Evolutionary conservation across 53 echinoderm and acorn worm genomes (phyloP).

Genomic region (Holothuria leucospilota): DNA sequence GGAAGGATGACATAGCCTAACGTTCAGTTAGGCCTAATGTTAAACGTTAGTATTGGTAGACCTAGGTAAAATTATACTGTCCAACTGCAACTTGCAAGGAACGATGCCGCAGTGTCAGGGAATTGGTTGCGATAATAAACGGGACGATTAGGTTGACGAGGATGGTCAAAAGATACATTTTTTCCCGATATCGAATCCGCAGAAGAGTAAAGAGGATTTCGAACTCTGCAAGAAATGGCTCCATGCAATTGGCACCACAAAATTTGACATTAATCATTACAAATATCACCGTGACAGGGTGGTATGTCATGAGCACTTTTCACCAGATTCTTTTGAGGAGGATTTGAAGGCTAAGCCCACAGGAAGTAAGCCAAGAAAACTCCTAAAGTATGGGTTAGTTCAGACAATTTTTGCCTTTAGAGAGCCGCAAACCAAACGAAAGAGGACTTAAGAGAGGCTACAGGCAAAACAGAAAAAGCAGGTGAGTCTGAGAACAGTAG

Average conservation of each 20-base stretch:
- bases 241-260: conserved; percentile 1
- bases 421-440: no score
- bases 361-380: neutral
- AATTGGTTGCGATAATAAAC: no score
- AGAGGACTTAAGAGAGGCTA: no score
- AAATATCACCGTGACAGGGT: neutral
- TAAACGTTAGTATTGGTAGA: no score
- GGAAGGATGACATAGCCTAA: no score
- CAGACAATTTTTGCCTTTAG: neutral
- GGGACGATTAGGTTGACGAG: no score
- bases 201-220: conserved; percentile 14
- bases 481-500: no score
- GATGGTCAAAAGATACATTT: neutral
- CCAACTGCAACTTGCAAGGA: no score
- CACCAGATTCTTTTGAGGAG: neutral
- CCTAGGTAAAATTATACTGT: no score
- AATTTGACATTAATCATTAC: neutral
- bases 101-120: conserved; percentile 23
- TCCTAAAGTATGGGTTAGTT: neutral
- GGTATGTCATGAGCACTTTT: conserved; percentile 4
- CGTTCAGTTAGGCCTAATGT: no score
- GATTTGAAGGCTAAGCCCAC: neutral
- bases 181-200: neutral
- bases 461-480: no score
- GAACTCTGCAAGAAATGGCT: conserved; percentile 8